Percentiles rank a stretch among this genome's conserved stretches.
Evolutionary conservation across 2,113 vertebrate species (phyloP).

Genomic region (Brachirus orientalis): DNA sequence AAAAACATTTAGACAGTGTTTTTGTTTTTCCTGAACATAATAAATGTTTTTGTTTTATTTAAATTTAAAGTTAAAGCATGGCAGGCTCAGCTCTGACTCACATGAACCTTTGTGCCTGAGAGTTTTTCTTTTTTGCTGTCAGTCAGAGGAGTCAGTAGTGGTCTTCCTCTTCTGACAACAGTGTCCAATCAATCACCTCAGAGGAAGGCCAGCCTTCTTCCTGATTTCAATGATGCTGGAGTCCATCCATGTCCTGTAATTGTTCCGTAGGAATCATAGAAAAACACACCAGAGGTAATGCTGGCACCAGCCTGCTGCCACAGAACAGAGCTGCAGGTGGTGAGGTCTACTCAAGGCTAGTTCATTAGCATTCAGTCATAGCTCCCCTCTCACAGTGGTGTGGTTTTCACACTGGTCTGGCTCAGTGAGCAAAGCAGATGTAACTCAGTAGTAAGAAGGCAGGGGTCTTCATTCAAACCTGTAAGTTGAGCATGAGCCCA

Average conservation of each 20-base stretch:
- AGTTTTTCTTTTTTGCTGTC: conserved; percentile 21
- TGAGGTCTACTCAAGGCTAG: conserved; percentile 38
- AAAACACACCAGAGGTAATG: conserved; percentile 28
- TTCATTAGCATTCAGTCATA: conserved; percentile 52
- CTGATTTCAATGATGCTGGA: conserved; percentile 68
- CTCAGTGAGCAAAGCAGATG: conserved; percentile 53
- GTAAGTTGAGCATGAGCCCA: conserved; percentile 35
- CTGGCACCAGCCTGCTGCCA: conserved; percentile 15
- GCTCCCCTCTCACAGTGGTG: conserved; percentile 18
- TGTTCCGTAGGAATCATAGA: conserved; percentile 40
- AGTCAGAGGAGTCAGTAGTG: conserved; percentile 33
- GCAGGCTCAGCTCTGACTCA: conserved; percentile 1
- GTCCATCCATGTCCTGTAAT: conserved; percentile 49
- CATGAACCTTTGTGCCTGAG: conserved; percentile 44
- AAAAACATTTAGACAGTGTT: no score
- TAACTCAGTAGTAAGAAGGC: conserved; percentile 45
- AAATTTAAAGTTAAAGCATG: background rate
- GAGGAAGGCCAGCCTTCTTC: conserved; percentile 42
- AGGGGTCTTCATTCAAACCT: conserved; percentile 46
- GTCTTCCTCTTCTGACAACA: conserved; percentile 17
- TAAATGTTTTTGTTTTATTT: no score
- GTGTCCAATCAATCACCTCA: conserved; percentile 52
- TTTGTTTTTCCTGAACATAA: background rate
- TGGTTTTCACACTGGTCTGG: conserved; percentile 40
- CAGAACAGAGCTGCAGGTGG: conserved; percentile 54